These are phyloP conservation scores for Oxygymnocypris stewartii DNA, from an alignment of 2,113 vertebrate species.

Conservation along the genomic window DNA sequence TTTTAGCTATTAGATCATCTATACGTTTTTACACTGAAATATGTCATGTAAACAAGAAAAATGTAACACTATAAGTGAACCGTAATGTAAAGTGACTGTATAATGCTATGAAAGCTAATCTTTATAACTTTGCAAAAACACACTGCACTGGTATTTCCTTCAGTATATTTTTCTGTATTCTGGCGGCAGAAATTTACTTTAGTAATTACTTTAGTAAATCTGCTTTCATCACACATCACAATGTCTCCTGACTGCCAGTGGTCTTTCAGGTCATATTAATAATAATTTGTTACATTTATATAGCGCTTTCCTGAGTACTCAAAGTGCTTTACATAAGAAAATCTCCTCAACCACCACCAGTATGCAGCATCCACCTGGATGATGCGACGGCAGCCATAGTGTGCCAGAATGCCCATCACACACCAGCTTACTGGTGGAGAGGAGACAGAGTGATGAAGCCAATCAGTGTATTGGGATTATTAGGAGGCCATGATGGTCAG, in stretches of 20 bases:
- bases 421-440: too few relatives aligned
- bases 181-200: not conserved
- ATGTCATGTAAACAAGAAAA: not conserved
- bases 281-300: too few relatives aligned
- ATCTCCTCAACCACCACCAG: too few relatives aligned
- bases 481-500: too few relatives aligned
- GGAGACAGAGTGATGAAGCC: too few relatives aligned
- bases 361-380: too few relatives aligned
- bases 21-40: not conserved
- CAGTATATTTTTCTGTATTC: not conserved
- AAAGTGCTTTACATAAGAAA: too few relatives aligned
- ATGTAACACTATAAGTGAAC: not conserved
- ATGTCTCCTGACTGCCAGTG: constrained; percentile 29
- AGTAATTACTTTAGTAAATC: too few relatives aligned
- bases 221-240: not conserved
- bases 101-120: not conserved
- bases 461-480: too few relatives aligned
- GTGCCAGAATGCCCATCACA: too few relatives aligned
- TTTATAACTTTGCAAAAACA: not conserved
- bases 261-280: not conserved
- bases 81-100: not conserved
- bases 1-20: not conserved
- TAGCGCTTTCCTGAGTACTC: too few relatives aligned
- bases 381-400: too few relatives aligned
- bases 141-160: not conserved